Evolutionary conservation across 2,888 invertebrate genomes (phyloP).

Genomic region (Yponomeuta cagnagella): DNA sequence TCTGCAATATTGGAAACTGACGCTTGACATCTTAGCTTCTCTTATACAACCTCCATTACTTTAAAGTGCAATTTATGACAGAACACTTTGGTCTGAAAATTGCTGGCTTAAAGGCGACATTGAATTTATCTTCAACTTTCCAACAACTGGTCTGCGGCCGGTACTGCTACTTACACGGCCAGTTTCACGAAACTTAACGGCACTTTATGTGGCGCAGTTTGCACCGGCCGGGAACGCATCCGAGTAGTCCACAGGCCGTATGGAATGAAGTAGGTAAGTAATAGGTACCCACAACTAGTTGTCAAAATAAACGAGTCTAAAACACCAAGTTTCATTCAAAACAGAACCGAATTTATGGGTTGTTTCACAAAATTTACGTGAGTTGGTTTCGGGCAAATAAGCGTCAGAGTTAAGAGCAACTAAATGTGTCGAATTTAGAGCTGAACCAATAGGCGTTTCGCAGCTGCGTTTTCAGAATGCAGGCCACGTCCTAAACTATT

Average conservation of each 20-base stretch:
- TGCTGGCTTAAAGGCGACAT: constrained; percentile 11
- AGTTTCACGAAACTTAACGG: constrained; percentile 37
- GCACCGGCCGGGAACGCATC: constrained; percentile 8
- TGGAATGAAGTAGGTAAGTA: background rate
- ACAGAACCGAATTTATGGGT: constrained; percentile 35
- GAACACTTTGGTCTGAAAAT: constrained; percentile 7
- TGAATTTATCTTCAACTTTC: constrained; percentile 26
- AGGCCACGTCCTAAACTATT: constrained; percentile 55
- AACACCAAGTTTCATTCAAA: constrained; percentile 15
- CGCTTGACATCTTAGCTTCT: background rate
- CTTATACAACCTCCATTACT: background rate
- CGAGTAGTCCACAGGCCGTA: background rate
- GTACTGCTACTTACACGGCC: constrained; percentile 27
- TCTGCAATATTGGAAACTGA: background rate
- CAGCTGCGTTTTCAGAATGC: constrained; percentile 50
- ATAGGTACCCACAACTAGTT: background rate
- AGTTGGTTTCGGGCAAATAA: constrained; percentile 38
- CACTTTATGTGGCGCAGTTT: constrained; percentile 26
- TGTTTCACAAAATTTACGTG: constrained; percentile 43
- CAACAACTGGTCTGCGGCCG: constrained; percentile 25
- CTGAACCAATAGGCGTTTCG: constrained; percentile 48
- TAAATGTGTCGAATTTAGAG: constrained; percentile 51
- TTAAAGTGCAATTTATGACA: constrained; percentile 5
- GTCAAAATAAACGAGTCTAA: constrained; percentile 11
- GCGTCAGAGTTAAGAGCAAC: constrained; percentile 36